A percentile compares a stretch with the other conserved stretches of the same genome.
phyloP scores from a whole-genome alignment of 2,888 invertebrate species.

The Oxystoma pomonae region DNA sequence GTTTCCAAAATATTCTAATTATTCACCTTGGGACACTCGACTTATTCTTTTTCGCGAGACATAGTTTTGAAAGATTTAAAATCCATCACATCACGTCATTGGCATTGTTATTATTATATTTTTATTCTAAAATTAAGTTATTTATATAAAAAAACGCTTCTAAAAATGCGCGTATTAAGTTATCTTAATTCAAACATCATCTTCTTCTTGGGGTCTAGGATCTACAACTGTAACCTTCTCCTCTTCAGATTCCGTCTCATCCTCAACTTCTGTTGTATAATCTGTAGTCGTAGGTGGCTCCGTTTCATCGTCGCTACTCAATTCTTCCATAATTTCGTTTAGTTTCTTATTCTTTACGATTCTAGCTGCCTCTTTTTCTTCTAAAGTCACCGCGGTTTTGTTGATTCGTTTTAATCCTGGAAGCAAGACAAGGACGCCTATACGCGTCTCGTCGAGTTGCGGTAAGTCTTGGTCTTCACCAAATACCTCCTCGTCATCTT shows the following conservation, averaged over 20 bases:
- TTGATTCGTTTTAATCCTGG: slow-evolving; percentile 55
- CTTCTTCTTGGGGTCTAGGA: slow-evolving; percentile 12
- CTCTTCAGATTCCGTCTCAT: not conserved
- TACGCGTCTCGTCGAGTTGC: slow-evolving; percentile 33
- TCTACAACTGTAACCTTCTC: not conserved
- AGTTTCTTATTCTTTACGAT: slow-evolving; percentile 32
- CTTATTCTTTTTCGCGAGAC: no score
- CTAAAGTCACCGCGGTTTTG: slow-evolving; percentile 50
- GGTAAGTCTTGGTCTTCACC: slow-evolving; percentile 44
- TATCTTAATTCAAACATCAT: slow-evolving; percentile 14
- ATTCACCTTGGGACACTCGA: no score
- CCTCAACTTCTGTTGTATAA: slow-evolving; percentile 18
- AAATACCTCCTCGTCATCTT: slow-evolving; percentile 26
- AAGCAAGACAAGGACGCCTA: slow-evolving; percentile 50
- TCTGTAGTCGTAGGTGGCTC: slow-evolving; percentile 19
- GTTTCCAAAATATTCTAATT: no score
- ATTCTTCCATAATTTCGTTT: slow-evolving; percentile 41
- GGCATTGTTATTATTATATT: no score
- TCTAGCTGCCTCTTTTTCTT: slow-evolving; percentile 49
- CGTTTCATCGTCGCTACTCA: slow-evolving; percentile 37
- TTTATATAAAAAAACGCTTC: no score
- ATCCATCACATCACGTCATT: no score
- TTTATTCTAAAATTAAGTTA: no score
- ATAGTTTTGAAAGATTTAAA: no score
- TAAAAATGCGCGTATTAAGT: not conserved